phyloP scores from a whole-genome alignment of 37 sponge, comb jelly and placozoan species.

The Geodia barretti region DNA sequence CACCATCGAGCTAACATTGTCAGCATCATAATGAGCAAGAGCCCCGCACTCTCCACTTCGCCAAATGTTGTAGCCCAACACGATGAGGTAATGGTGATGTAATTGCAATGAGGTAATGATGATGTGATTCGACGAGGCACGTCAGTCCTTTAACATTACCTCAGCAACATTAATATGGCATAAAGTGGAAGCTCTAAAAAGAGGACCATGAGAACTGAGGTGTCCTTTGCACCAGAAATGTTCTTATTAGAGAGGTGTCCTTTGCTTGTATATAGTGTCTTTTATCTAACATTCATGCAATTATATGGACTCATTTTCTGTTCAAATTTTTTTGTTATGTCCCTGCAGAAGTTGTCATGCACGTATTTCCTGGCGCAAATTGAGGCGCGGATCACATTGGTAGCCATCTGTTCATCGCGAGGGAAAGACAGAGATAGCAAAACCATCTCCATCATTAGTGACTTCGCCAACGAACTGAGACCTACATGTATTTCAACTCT shows the following conservation, averaged over 20 bases:
- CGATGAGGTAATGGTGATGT: slow-evolving; percentile 63
- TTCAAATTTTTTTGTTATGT: background rate
- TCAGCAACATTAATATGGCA: no score
- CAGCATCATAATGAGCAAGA: slow-evolving; percentile 51
- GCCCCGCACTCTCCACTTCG: slow-evolving; percentile 6
- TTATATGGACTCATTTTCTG: background rate
- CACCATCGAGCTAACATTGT: slow-evolving; percentile 66
- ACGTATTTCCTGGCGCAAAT: slow-evolving; percentile 51
- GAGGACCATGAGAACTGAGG: no score
- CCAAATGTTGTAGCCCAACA: slow-evolving; percentile 31
- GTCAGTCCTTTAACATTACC: no score
- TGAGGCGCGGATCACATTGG: slow-evolving; percentile 27
- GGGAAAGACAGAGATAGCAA: slow-evolving; percentile 40
- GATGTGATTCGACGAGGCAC: no score
- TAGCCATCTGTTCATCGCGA: slow-evolving; percentile 15
- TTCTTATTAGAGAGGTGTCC: no score
- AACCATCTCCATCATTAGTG: background rate
- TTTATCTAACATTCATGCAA: background rate
- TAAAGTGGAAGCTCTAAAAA: no score
- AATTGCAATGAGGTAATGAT: no score
- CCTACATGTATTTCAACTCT: background rate
- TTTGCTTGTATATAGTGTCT: no score
- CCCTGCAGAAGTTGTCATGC: slow-evolving; percentile 49
- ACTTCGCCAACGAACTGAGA: background rate
- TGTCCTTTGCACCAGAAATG: no score